Base-by-base conservation (phyloP, 2,797 vertebrate species). In the Gallinago nigripennis region DNA sequence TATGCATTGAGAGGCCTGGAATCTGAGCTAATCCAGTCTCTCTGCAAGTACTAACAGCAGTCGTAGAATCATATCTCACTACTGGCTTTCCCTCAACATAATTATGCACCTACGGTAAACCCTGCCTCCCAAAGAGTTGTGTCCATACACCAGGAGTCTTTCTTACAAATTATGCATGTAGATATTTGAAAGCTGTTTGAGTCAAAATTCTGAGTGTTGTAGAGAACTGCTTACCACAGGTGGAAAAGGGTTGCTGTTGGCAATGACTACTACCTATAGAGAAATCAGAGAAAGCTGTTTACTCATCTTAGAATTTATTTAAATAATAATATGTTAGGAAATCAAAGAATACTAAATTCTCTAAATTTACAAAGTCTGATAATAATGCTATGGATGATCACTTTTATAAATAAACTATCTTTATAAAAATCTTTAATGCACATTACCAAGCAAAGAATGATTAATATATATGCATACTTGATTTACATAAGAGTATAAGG, bases 191-290 rank as follows among this genome's bases (percentile, higher is more conserved):
- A 69, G 31, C 2, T 81, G 80, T 88, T 57, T 43, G 12, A 76
- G 27, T 48, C 19, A 83, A 68, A 81, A 86, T 61, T 76, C 17
- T 78, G 33, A 77, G 45, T 11, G 16, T 5, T 65, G 12, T 78
- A 64, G 41, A 78, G 79, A 86, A 27, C 5, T 45, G 8, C 96
- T 96, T 97, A 97, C 96, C 95, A 90, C 95, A 50, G 96, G 95
- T 57, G 96, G 96, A 53, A 88, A 97, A 45, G 96, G 96, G 16
- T 94, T 84, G 73, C 92, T 97, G 73, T 95, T 92, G 80, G 96
- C 66, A 72, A 94, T 1, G 2, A 96, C 73, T 73, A 95, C 85
- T 6, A 96, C 56, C 96, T 97, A 33, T 8, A 65, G n/a, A 85
- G 53, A 93, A 88, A 92, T 16, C 16, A 58, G 57, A 91, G 11